Percentiles rank a stretch among this genome's conserved stretches.
phyloP scores from a whole-genome alignment of 1,140 invertebrate species.

The Chrysoperla carnea region DNA sequence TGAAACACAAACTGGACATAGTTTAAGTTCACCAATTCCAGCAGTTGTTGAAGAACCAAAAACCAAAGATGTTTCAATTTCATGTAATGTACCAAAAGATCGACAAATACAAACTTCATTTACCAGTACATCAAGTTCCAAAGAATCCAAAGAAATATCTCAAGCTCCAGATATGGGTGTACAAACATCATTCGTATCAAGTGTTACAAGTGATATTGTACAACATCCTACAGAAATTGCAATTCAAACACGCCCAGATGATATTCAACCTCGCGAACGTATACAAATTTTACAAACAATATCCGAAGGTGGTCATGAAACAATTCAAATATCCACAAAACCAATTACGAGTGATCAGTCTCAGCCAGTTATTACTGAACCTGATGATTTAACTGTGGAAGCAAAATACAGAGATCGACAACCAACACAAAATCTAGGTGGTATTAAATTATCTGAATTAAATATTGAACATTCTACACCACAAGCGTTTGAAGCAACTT shows the following conservation, averaged over 20 bases:
- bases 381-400: constrained; percentile 45
- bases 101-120: constrained; percentile 41
- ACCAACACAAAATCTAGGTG: constrained; percentile 16
- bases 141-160: constrained; percentile 15
- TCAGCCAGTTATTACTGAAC: constrained; percentile 22
- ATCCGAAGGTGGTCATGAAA: constrained; percentile 43
- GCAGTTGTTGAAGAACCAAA: constrained; percentile 4
- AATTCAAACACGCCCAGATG: constrained; percentile 6
- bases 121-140: constrained; percentile 17
- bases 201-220: neutral
- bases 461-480: constrained; percentile 45
- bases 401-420: constrained; percentile 44
- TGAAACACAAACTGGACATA: constrained; percentile 38
- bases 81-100: constrained; percentile 30
- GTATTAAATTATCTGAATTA: constrained; percentile 32
- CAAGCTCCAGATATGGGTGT: neutral
- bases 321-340: constrained; percentile 57
- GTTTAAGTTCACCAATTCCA: constrained; percentile 23
- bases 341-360: constrained; percentile 29
- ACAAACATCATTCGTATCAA: constrained; percentile 11
- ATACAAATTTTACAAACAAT: constrained; percentile 50
- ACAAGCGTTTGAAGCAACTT: constrained; percentile 57
- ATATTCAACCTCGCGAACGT: constrained; percentile 33
- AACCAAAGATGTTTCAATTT: constrained; percentile 24
- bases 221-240: neutral